Conservation (phyloP, 1,140 invertebrate species). For the Camponotus pennsylvanicus region DNA sequence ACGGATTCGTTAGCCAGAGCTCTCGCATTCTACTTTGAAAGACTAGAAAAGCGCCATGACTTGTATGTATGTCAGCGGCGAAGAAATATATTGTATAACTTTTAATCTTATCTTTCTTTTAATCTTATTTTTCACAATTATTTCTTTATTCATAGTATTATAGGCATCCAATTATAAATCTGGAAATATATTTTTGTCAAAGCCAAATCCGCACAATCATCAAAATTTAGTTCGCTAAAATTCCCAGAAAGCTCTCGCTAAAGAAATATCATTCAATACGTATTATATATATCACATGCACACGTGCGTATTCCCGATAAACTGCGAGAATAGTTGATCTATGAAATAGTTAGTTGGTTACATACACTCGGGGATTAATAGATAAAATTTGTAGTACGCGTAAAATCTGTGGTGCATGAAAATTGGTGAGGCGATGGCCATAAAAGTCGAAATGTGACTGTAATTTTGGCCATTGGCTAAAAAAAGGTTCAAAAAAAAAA, state of each 20-base stretch:
- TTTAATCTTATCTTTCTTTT: neutral
- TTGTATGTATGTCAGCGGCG: too few species aligned
- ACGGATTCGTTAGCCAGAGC: too few species aligned
- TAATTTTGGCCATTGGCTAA: conserved; percentile 48
- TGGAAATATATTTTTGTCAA: neutral
- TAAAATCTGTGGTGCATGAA: conserved; percentile 74
- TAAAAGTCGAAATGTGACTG: conserved; percentile 64
- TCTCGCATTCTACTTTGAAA: too few species aligned
- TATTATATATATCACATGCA: neutral
- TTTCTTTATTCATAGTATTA: neutral
- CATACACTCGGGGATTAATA: conserved; percentile 66
- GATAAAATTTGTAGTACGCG: conserved; percentile 42
- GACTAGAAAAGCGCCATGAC: too few species aligned
- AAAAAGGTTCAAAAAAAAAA: conserved; percentile 58
- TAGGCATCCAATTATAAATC: neutral
- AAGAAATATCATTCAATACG: neutral
- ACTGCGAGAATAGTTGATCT: neutral
- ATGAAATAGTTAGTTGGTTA: neutral
- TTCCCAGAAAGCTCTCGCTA: neutral
- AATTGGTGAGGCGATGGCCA: conserved; percentile 70
- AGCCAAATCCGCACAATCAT: neutral
- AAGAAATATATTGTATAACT: neutral
- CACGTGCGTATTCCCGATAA: neutral
- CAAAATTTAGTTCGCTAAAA: neutral
- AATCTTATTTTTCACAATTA: neutral